These are phyloP conservation scores for Pomatorhinus ruficollis DNA, from an alignment of 2,113 vertebrate genomes.

Conservation along the genomic window DNA sequence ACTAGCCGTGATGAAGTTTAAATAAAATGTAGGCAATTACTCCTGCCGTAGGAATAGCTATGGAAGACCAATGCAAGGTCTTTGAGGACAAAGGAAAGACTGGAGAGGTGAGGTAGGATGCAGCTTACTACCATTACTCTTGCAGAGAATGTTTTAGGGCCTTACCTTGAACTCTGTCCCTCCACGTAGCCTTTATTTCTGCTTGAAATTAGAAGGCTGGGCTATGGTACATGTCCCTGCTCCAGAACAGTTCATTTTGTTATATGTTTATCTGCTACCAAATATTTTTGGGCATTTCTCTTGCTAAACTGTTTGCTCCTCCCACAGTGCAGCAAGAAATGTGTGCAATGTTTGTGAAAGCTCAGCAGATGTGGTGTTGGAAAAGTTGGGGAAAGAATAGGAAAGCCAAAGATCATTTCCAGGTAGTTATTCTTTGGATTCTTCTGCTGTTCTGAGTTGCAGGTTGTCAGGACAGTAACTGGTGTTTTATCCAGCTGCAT, in stretches of 20 bases:
- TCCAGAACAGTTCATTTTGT: background rate
- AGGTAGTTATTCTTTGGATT: background rate
- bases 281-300: background rate
- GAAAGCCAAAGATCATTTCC: background rate
- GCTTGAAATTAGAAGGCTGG: background rate
- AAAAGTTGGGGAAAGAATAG: background rate
- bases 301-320: background rate
- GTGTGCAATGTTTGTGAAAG: background rate
- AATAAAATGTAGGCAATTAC: background rate
- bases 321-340: background rate
- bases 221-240: background rate
- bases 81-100: background rate
- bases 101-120: background rate
- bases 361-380: background rate
- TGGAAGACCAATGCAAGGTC: background rate
- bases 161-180: background rate
- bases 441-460: background rate
- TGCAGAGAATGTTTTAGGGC: background rate
- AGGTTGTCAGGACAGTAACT: background rate
- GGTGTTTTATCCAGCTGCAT: conserved; percentile 16
- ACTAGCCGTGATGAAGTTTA: background rate
- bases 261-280: background rate
- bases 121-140: background rate
- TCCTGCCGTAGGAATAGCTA: background rate
- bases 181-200: background rate